These are phyloP conservation scores for Enteromius trimaculatus DNA, from an alignment of 2,797 vertebrate genomes.

Conservation along the genomic window DNA sequence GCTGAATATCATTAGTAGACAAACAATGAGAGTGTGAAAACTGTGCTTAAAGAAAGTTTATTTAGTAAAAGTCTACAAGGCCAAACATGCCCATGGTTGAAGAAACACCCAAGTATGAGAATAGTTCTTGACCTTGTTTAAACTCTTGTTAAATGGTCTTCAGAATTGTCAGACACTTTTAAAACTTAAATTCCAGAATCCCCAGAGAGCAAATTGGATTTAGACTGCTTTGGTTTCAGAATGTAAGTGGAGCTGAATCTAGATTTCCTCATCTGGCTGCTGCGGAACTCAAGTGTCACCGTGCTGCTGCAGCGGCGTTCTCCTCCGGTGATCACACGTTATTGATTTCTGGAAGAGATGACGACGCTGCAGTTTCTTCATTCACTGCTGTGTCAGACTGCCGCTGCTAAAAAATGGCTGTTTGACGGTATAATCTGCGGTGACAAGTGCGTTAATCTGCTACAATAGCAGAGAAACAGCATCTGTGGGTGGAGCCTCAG, in stretches of 20 bases:
- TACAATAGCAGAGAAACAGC: conserved; percentile 60
- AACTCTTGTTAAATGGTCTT: conserved; percentile 19
- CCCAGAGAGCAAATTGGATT: conserved; percentile 8
- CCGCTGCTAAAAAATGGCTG: conserved; percentile 47
- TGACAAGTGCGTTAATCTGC: conserved; percentile 67
- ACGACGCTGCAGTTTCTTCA: conserved; percentile 53
- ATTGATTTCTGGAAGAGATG: conserved; percentile 53
- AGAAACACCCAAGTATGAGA: neutral
- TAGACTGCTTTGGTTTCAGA: neutral
- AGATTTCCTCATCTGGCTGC: conserved; percentile 42
- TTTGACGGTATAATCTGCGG: conserved; percentile 56
- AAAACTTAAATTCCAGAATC: conserved; percentile 6
- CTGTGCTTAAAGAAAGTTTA: neutral
- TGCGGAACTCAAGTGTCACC: conserved; percentile 47
- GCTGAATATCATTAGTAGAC: neutral
- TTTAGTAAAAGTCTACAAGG: conserved; percentile 1
- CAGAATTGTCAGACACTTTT: conserved; percentile 8
- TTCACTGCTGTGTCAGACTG: conserved; percentile 45
- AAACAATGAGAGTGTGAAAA: neutral
- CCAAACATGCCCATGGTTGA: neutral
- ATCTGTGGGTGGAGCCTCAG: conserved; percentile 60
- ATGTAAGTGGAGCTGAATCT: conserved; percentile 25
- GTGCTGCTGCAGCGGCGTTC: conserved; percentile 41
- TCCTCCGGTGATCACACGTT: conserved; percentile 45
- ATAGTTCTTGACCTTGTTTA: neutral